Evolutionary conservation across 2,888 invertebrate genomes (phyloP), one percentile per base, ranked within the genome.

Genomic region (Dynastes maya): DNA sequence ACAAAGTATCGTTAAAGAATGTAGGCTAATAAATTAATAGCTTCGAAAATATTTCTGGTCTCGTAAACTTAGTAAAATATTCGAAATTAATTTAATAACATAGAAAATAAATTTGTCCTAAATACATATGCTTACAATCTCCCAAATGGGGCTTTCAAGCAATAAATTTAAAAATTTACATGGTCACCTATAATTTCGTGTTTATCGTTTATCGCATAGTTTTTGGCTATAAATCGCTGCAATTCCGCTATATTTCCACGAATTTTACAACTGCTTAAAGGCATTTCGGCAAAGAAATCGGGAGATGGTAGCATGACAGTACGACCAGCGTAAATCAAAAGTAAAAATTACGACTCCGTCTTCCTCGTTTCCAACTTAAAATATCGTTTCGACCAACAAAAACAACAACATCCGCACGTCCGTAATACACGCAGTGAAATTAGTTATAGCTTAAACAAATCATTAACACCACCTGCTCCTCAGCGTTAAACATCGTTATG

Each of bases 401-500:
- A 72, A 72, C 37, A 72, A 72, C 72, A 72, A 72, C 37, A 72
- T 58, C 58, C 58, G 58, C 53, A 72, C 68, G 51, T 58, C 72
- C 58, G 37, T 16, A 22, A 11, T 58, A 16, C 72, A 29, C 58
- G 72, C 55, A 58, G 64, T 78, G 76, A 78, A 78, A 80, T 78
- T 78, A 78, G 76, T 75, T 78, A 78, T 80, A 78, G 72, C 53
- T 22, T 68, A 80, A 80, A 81, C 80, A 80, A 78, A 80, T 82
- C 80, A 80, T 81, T 82, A 82, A 80, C 79, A 78, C 80, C 81
- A 81, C 80, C 81, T 81, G 82, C 76, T 75, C 45, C 29, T 29
- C 63, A 65, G 29, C 75, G 65, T 79, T 79, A 79, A 78, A 74
- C 79, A 65, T 53, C 63, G 65, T 79, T 75, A 79, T 80, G 80